Percentiles rank a stretch among this genome's conserved stretches.
These are phyloP conservation scores for Panorpa germanica DNA, from an alignment of 2,888 invertebrate genomes.

Conservation along the genomic window DNA sequence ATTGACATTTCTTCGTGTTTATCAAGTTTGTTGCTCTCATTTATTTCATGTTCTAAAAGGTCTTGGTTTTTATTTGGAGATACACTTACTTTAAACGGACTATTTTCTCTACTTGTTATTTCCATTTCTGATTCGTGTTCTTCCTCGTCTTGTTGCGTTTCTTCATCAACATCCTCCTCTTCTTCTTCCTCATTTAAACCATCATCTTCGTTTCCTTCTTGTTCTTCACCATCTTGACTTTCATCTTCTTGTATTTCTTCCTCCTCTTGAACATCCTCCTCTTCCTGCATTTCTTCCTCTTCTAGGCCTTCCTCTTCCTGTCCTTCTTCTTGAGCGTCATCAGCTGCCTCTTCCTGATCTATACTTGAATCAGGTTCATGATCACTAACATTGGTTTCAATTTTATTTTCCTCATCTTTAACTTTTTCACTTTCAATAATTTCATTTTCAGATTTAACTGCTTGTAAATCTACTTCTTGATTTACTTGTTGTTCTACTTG, in stretches of 20 bases:
- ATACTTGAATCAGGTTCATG: slow-evolving; percentile 4
- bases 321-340: slow-evolving; percentile 6
- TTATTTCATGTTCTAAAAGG: slow-evolving; percentile 6
- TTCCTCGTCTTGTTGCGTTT: slow-evolving; percentile 13
- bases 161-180: slow-evolving; percentile 13
- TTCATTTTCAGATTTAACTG: slow-evolving; percentile 8
- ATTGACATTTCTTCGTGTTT: too few species aligned
- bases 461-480: slow-evolving; percentile 3
- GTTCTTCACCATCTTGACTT: slow-evolving; percentile 11
- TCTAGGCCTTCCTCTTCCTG: slow-evolving; percentile 4
- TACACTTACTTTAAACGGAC: slow-evolving; percentile 2
- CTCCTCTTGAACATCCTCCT: slow-evolving; percentile 14
- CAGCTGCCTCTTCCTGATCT: slow-evolving; percentile 8
- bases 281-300: slow-evolving; percentile 13
- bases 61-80: slow-evolving; percentile 8
- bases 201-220: slow-evolving; percentile 9
- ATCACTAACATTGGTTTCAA: slow-evolving; percentile 9
- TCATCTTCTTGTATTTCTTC: slow-evolving; percentile 13
- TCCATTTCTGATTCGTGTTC: slow-evolving; percentile 10
- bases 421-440: slow-evolving; percentile 8
- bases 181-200: slow-evolving; percentile 12
- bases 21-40: slow-evolving; percentile 9
- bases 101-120: neutral
- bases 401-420: slow-evolving; percentile 9
- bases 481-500: neutral